Percentiles rank a stretch among this genome's conserved stretches.
Evolutionary conservation across 1,140 invertebrate genomes (phyloP).

Genomic region (Zaprionus taronus): DNA sequence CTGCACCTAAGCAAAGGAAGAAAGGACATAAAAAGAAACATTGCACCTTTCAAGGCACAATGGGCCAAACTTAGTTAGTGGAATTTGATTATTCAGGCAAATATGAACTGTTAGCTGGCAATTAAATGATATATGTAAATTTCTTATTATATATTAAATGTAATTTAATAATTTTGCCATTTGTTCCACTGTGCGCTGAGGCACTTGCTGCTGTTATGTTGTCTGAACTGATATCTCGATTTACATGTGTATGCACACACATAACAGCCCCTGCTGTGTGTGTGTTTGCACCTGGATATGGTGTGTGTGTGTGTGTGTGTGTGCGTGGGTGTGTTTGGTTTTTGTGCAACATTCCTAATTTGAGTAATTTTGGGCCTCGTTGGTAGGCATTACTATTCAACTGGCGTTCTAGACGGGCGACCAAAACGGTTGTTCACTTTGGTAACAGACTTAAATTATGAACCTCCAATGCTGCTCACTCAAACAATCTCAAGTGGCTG

Average conservation of each 20-base stretch:
- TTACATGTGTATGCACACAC: conserved; percentile 14
- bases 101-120: no score
- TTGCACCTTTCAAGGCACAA: conserved; percentile 3
- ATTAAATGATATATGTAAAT: no score
- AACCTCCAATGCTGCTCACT: conserved; percentile 23
- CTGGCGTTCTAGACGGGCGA: conserved; percentile 20
- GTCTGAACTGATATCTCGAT: conserved; percentile 10
- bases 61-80: neutral
- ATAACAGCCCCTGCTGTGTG: neutral
- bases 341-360: conserved; percentile 44
- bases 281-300: conserved; percentile 6
- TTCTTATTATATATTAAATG: neutral
- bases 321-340: conserved; percentile 9
- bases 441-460: conserved; percentile 46
- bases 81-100: no score
- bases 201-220: conserved; percentile 13
- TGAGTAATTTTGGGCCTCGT: conserved; percentile 53
- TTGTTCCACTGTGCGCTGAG: neutral
- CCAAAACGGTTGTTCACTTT: conserved; percentile 22
- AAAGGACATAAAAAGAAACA: neutral
- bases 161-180: neutral
- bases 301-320: neutral
- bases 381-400: conserved; percentile 57
- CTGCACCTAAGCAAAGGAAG: neutral
- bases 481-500: conserved; percentile 23